These are phyloP conservation scores for Etia nguti DNA, from an alignment of 2,113 vertebrate species.

Conservation along the genomic window DNA sequence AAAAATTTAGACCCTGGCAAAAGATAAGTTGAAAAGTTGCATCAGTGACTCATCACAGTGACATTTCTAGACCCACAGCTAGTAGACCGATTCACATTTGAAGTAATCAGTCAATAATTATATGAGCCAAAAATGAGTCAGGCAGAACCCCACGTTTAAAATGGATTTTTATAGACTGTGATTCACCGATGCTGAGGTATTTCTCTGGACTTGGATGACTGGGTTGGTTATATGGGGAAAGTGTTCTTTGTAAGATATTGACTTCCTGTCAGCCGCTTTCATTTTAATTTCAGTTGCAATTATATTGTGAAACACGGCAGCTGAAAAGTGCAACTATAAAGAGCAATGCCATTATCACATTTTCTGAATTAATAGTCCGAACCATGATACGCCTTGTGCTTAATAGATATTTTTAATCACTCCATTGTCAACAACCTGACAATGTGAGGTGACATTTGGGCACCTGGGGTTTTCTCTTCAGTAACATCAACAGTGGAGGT, in stretches of 20 bases:
- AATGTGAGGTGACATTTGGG: slow-evolving; percentile 13
- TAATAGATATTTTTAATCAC: neutral
- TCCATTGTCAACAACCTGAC: neutral
- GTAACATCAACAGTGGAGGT: neutral
- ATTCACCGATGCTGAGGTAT: neutral
- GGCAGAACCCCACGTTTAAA: neutral
- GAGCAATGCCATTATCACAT: neutral
- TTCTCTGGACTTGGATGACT: neutral
- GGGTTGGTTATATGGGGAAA: neutral
- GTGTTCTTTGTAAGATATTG: neutral
- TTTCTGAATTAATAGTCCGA: neutral
- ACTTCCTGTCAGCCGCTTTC: neutral
- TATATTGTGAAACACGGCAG: neutral
- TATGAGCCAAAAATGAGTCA: neutral
- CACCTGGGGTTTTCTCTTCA: neutral
- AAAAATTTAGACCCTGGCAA: neutral
- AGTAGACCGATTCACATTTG: slow-evolving; percentile 14
- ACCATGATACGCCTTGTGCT: neutral
- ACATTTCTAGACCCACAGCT: slow-evolving; percentile 4
- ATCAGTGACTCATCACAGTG: slow-evolving; percentile 21
- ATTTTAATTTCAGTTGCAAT: neutral
- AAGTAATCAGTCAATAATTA: neutral
- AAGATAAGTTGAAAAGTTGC: neutral
- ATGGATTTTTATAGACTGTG: neutral
- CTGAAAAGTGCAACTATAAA: neutral